phyloP scores from a whole-genome alignment of 2,888 invertebrate species.

The Hoplodrina ambigua region DNA sequence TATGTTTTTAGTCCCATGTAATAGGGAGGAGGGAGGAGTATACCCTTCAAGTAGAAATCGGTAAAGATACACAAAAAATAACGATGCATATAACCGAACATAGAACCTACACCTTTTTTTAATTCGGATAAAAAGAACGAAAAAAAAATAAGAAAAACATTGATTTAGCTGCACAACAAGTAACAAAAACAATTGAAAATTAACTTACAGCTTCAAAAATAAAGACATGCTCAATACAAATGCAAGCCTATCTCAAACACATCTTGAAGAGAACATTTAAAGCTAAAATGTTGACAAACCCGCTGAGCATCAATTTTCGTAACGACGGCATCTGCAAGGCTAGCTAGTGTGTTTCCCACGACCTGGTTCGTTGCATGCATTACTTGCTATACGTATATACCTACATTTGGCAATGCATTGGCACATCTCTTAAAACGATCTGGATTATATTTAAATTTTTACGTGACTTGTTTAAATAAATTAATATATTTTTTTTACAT shows the following conservation, averaged over 20 bases:
- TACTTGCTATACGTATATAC: conserved; percentile 28
- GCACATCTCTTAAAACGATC: conserved; percentile 50
- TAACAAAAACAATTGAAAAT: not conserved
- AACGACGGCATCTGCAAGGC: conserved; percentile 45
- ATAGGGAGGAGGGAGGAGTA: too few species aligned
- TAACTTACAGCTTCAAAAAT: not conserved
- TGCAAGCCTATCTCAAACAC: not conserved
- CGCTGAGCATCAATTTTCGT: conserved; percentile 53
- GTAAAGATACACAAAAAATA: too few species aligned
- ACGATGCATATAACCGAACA: too few species aligned
- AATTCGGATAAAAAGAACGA: too few species aligned
- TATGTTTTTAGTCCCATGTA: too few species aligned
- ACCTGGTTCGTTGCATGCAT: conserved; percentile 50
- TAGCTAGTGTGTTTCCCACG: conserved; percentile 60
- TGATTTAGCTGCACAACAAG: not conserved
- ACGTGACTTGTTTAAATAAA: not conserved
- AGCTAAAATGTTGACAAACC: conserved; percentile 20
- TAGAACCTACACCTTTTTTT: too few species aligned
- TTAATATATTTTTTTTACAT: not conserved
- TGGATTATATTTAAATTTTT: conserved; percentile 38
- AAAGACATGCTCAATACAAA: not conserved
- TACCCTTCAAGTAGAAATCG: too few species aligned
- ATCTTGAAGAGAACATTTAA: not conserved
- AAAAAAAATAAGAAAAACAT: not conserved
- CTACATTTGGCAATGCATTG: conserved; percentile 60